Base-by-base conservation (phyloP, 2,888 invertebrate genomes). In the Eupithecia vulgata region DNA sequence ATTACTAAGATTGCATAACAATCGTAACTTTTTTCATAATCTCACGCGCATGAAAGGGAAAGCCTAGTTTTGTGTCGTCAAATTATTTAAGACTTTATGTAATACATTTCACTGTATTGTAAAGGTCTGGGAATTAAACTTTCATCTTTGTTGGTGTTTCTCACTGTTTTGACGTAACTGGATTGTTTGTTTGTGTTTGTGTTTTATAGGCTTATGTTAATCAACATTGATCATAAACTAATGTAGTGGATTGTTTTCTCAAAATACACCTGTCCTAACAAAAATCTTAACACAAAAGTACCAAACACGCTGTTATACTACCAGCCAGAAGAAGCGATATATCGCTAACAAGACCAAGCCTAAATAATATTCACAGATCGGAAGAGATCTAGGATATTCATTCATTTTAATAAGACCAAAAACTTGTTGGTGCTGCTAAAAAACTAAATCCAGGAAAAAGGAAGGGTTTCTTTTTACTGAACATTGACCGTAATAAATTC, bases 81-180 rank as follows among this genome's bases (percentile, higher is more conserved):
- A 81, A 81, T 81, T 82, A 83, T 85, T 85, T 85, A 82, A 84
- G 80, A 76, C 68, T 81, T 91, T 87, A 81, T 85, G 91, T 87
- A 91, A 91, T 84, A 77, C 79, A 77, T 80, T 78, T 74, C 76
- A 73, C 77, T 75, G 79, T 73, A 76, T 75, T 75, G 75, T 75
- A 68, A 75, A 76, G 73, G 75, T 75, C 75, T 78, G 78, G 73
- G 78, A 78, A 76, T 66, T 17, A 37, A 35, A 78, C 80, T 81
- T 81, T 81, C 81, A 80, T 81, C 80, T 81, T 80, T 79, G 77
- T 78, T 62, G 40, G 40, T 68, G 45, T 76, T 80, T 80, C 81
- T 68, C 81, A 80, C 77, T 74, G 79, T 76, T 72, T 72, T 66
- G 17, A 67, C 71, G 71, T 79, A 71, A 75, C 68, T 68, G 45